Conservation (phyloP, 53 echinoderm and acorn worm genomes). For the Astropecten irregularis region DNA sequence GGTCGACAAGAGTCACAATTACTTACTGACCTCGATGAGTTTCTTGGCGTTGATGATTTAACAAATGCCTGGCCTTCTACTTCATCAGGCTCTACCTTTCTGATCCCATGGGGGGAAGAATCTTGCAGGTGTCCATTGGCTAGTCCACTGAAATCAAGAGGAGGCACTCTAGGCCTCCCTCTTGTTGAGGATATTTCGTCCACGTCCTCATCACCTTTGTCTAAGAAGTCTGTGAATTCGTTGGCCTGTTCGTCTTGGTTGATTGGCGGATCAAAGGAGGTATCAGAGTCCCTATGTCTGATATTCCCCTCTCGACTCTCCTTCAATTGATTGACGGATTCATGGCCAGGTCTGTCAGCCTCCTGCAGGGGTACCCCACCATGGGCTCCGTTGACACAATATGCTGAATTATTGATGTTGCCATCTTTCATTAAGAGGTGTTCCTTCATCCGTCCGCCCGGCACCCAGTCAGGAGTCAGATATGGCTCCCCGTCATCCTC, state of each 20-base stretch:
- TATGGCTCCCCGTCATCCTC: constrained; percentile 14
- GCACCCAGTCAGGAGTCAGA: constrained; percentile 38
- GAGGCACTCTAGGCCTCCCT: neutral
- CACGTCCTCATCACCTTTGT: constrained; percentile 2
- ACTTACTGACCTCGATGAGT: neutral
- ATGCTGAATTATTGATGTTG: constrained; percentile 22
- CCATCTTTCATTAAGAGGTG: constrained; percentile 17
- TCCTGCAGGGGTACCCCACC: neutral
- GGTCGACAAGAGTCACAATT: neutral
- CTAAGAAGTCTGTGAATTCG: constrained; percentile 41
- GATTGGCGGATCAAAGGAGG: constrained; percentile 47
- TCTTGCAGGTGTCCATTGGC: neutral
- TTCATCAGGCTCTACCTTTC: neutral
- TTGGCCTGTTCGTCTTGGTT: constrained; percentile 31
- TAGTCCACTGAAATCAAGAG: constrained; percentile 1
- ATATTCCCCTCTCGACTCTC: neutral
- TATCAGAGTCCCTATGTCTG: constrained; percentile 22
- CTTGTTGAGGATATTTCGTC: neutral
- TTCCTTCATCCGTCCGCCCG: constrained; percentile 32
- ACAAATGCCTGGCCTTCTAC: neutral
- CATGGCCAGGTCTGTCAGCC: neutral
- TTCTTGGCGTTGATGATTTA: neutral
- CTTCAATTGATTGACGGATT: constrained; percentile 22
- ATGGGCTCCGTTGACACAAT: neutral
- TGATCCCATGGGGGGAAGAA: neutral